A percentile compares a stretch with the other conserved stretches of the same genome.
Evolutionary conservation across 1,140 invertebrate genomes (phyloP).

Genomic region (Lithobius niger): DNA sequence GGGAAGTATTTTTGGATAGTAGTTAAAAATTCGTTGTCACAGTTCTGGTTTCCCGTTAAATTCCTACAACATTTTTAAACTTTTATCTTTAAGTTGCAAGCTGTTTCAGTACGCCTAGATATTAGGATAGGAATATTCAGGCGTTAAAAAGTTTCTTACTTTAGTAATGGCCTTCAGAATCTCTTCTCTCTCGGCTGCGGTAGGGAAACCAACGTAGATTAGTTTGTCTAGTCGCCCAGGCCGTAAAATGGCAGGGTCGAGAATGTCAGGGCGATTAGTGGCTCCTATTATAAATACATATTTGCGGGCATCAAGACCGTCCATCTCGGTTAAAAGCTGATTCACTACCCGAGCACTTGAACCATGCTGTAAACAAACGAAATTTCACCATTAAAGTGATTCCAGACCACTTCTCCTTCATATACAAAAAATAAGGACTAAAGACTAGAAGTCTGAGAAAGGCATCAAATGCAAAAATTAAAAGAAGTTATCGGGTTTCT

Average conservation of each 20-base stretch:
- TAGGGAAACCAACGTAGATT: conserved; percentile 85
- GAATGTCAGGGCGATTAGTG: conserved; percentile 91
- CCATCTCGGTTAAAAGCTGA: conserved; percentile 97
- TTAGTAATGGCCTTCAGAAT: conserved; percentile 86
- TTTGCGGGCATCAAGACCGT: conserved; percentile 77
- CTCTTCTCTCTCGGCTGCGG: conserved; percentile 59
- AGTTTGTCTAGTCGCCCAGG: conserved; percentile 90
- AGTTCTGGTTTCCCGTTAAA: background rate
- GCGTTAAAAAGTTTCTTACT: conserved; percentile 37
- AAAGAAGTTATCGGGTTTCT: no score
- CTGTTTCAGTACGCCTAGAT: background rate
- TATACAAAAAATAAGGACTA: no score
- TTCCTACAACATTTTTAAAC: conserved; percentile 3
- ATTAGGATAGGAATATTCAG: background rate
- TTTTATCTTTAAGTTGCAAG: conserved; percentile 3
- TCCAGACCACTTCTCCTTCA: no score
- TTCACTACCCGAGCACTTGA: conserved; percentile 72
- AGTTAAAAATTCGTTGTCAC: no score
- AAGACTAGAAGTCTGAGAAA: no score
- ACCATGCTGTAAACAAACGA: conserved; percentile 37
- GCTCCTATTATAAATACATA: conserved; percentile 91
- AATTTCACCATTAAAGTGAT: no score
- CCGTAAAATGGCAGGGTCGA: conserved; percentile 88
- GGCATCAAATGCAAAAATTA: no score
- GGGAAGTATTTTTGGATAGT: no score